Percentiles rank a stretch among this genome's conserved stretches.
Evolutionary conservation across 2,113 vertebrate genomes (phyloP).

Genomic region (Sardina pilchardus): DNA sequence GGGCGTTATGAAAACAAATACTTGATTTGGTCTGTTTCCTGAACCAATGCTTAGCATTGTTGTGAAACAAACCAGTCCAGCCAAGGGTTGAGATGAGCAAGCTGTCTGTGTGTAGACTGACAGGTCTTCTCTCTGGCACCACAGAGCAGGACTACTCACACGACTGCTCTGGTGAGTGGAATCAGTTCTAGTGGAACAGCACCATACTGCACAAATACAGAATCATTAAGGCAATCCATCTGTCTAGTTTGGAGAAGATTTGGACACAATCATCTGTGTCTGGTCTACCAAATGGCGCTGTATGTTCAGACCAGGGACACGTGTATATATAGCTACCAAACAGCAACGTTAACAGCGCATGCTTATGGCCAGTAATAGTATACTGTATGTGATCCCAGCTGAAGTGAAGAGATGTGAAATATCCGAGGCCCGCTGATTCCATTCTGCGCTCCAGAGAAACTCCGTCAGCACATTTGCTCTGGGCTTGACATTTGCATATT

Average conservation of each 20-base stretch:
- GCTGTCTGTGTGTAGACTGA: neutral
- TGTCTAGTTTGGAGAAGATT: neutral
- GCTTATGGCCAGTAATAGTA: neutral
- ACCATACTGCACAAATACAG: neutral
- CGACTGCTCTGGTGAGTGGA: neutral
- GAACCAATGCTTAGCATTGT: too few species aligned
- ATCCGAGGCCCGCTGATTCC: conserved; percentile 18
- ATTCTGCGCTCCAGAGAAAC: conserved; percentile 31
- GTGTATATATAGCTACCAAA: neutral
- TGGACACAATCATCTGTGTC: neutral
- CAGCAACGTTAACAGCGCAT: neutral
- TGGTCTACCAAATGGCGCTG: neutral
- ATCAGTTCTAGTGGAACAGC: neutral
- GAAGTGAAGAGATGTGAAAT: neutral
- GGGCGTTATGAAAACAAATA: too few species aligned
- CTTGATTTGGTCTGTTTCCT: too few species aligned
- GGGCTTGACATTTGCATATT: conserved; percentile 62
- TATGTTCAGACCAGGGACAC: too few species aligned
- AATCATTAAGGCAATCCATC: neutral
- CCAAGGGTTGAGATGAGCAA: neutral
- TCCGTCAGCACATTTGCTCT: conserved; percentile 55
- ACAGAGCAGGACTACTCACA: neutral
- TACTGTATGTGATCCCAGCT: neutral
- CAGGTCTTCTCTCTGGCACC: neutral
- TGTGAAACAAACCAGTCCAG: neutral